Percentiles rank a stretch among this genome's conserved stretches.
Evolutionary conservation across 2,888 invertebrate species (phyloP).

Genomic region (Trypoxylon attenuatum): DNA sequence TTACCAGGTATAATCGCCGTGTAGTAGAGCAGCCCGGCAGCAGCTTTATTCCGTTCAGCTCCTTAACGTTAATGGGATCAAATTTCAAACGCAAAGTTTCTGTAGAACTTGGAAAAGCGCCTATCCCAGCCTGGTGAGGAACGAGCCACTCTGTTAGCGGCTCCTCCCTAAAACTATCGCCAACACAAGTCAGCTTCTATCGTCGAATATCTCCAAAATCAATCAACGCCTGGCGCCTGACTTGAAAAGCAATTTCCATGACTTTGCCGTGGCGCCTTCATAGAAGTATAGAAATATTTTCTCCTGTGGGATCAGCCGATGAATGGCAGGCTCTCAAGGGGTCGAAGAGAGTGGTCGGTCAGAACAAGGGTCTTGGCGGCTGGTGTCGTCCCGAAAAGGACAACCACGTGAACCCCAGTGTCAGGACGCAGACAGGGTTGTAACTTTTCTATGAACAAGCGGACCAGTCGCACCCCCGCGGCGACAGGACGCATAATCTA

Average conservation of each 20-base stretch:
- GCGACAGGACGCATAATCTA: constrained; percentile 70
- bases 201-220: constrained; percentile 5
- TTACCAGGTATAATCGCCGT: constrained; percentile 26
- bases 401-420: constrained; percentile 35
- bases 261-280: constrained; percentile 52
- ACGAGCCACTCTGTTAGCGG: not conserved
- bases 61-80: constrained; percentile 45
- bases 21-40: constrained; percentile 30
- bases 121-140: not conserved
- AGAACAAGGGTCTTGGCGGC: constrained; percentile 36
- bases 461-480: constrained; percentile 62
- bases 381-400: constrained; percentile 37
- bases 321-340: constrained; percentile 39
- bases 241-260: constrained; percentile 30
- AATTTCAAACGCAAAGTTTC: constrained; percentile 41
- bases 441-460: constrained; percentile 68
- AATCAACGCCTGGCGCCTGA: constrained; percentile 9
- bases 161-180: not conserved
- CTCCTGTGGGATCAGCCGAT: constrained; percentile 47
- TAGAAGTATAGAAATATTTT: constrained; percentile 70
- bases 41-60: constrained; percentile 21
- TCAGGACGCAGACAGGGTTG: constrained; percentile 50
- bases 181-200: not conserved
- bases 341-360: constrained; percentile 18
- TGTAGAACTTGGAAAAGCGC: constrained; percentile 24